Conservation (phyloP, 2,797 vertebrate genomes). For the Sciurus vulgaris region DNA sequence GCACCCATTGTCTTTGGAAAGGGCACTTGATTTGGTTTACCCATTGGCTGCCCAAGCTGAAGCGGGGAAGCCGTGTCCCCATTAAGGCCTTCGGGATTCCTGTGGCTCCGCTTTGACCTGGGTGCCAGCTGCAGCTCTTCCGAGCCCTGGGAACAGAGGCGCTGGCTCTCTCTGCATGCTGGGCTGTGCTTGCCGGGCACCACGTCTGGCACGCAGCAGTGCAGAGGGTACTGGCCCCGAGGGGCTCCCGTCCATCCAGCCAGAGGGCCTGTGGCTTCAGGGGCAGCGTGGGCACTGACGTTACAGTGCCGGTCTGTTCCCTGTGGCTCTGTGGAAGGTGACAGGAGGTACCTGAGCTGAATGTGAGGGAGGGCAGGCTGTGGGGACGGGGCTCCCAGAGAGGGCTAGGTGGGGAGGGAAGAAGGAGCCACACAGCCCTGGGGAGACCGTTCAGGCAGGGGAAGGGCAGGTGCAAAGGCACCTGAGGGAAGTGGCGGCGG, state of each 20-base stretch:
- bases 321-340: too few species aligned
- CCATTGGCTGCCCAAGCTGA: background rate
- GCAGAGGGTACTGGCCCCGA: too few species aligned
- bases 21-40: background rate
- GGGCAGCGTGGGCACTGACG: too few species aligned
- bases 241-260: too few species aligned
- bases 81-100: background rate
- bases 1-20: background rate
- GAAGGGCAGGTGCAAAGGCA: background rate
- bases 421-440: background rate
- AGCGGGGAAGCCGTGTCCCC: too few species aligned
- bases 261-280: too few species aligned
- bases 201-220: fast-evolving
- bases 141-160: background rate
- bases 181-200: background rate
- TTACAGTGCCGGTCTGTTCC: too few species aligned
- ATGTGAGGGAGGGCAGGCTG: background rate
- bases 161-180: too few species aligned
- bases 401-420: background rate
- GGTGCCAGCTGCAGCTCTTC: too few species aligned
- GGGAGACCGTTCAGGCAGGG: background rate
- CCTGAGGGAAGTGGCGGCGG: background rate
- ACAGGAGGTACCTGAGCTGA: too few species aligned
- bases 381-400: background rate
- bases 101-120: background rate